These are phyloP conservation scores for Vanessa tameamea DNA, from an alignment of 1,140 invertebrate genomes.

Conservation along the genomic window DNA sequence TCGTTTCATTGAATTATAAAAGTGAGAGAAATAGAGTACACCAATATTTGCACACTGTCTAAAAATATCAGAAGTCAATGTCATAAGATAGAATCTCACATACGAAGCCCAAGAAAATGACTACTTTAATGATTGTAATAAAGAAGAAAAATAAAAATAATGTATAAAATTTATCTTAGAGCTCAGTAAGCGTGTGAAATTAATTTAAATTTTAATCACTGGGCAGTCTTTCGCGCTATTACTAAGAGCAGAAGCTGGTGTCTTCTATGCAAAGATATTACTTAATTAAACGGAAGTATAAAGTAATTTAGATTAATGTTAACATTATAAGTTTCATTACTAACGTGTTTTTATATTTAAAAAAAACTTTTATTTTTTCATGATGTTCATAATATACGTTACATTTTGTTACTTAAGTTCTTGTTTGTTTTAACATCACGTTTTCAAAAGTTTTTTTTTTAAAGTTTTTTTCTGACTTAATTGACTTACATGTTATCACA, in stretches of 20 bases:
- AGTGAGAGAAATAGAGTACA: too few species aligned
- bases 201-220: constrained; percentile 9
- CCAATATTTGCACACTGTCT: too few species aligned
- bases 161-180: neutral
- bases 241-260: neutral
- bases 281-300: neutral
- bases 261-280: neutral
- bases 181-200: neutral
- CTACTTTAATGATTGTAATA: neutral
- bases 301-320: constrained; percentile 2
- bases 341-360: too few species aligned
- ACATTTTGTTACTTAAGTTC: neutral
- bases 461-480: too few species aligned
- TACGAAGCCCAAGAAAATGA: too few species aligned
- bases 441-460: neutral
- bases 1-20: too few species aligned
- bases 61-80: too few species aligned
- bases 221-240: neutral
- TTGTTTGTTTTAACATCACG: neutral
- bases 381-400: neutral
- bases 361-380: neutral
- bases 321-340: too few species aligned
- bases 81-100: too few species aligned
- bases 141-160: neutral
- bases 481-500: too few species aligned